Evolutionary conservation across 2,113 vertebrate species (phyloP).

Genomic region (Lontra canadensis): DNA sequence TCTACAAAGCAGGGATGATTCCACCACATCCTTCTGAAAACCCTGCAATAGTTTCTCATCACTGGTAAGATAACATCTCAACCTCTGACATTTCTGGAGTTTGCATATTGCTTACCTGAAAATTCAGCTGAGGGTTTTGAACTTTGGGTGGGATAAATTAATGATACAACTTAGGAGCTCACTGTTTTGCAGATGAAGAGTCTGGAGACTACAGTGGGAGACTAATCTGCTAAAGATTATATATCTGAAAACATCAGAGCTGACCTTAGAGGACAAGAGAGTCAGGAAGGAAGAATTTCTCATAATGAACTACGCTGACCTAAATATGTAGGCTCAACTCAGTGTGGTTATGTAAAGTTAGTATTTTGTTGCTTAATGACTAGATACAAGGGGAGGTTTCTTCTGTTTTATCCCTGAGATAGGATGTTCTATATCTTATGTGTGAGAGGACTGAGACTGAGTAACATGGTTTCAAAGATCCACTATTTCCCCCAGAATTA

Average conservation of each 20-base stretch:
- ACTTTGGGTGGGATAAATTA: background rate
- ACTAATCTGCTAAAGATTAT: background rate
- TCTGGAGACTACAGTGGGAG: background rate
- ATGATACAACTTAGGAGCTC: background rate
- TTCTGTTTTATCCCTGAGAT: background rate
- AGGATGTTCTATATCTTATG: background rate
- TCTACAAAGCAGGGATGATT: background rate
- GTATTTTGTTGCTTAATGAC: slow-evolving; percentile 1
- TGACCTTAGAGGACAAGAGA: background rate
- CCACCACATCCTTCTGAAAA: background rate
- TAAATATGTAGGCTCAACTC: background rate
- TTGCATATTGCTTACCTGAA: background rate
- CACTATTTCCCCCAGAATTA: background rate
- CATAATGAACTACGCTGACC: background rate
- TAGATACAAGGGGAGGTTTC: background rate
- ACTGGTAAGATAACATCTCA: background rate
- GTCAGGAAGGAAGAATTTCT: background rate
- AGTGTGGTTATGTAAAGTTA: background rate
- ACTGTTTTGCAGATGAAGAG: background rate
- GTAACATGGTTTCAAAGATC: background rate
- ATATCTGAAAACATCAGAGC: background rate
- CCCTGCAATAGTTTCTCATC: background rate
- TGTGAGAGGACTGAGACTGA: background rate
- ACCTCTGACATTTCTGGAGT: background rate
- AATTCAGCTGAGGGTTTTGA: background rate